Conservation (phyloP, 1,140 invertebrate species). For the Sycophila sp. region DNA sequence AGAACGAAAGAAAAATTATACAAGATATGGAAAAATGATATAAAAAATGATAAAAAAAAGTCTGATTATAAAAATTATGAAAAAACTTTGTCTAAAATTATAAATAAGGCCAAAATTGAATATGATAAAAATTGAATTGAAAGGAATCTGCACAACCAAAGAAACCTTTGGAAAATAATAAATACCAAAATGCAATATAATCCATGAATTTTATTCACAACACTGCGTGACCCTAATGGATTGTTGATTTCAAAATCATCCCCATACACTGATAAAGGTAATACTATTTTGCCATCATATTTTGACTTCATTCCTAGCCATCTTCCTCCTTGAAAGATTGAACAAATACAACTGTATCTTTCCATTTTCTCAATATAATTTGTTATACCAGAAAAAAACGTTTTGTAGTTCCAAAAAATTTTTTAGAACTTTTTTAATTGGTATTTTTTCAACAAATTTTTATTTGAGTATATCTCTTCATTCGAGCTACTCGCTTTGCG, state of each 20-base stretch:
- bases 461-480: slow-evolving; percentile 29
- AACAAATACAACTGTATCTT: slow-evolving; percentile 29
- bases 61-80: too few species aligned
- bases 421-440: slow-evolving; percentile 39
- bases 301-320: slow-evolving; percentile 43
- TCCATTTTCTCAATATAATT: slow-evolving; percentile 36
- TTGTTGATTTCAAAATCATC: slow-evolving; percentile 56
- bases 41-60: too few species aligned
- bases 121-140: too few species aligned
- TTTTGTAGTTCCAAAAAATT: slow-evolving; percentile 45
- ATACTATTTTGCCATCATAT: slow-evolving; percentile 44
- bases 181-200: slow-evolving; percentile 50
- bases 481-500: slow-evolving; percentile 14
- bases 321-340: slow-evolving; percentile 29
- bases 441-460: slow-evolving; percentile 39
- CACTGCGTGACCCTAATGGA: slow-evolving; percentile 47
- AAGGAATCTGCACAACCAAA: too few species aligned
- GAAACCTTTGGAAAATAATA: too few species aligned
- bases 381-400: slow-evolving; percentile 39
- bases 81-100: too few species aligned
- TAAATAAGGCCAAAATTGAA: too few species aligned
- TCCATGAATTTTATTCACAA: slow-evolving; percentile 48
- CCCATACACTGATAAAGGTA: slow-evolving; percentile 50
- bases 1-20: too few species aligned
- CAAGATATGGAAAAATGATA: too few species aligned